A percentile compares a stretch with the other conserved stretches of the same genome.
Conservation (phyloP, 2,888 invertebrate genomes). For the Hemaris fuciformis region DNA sequence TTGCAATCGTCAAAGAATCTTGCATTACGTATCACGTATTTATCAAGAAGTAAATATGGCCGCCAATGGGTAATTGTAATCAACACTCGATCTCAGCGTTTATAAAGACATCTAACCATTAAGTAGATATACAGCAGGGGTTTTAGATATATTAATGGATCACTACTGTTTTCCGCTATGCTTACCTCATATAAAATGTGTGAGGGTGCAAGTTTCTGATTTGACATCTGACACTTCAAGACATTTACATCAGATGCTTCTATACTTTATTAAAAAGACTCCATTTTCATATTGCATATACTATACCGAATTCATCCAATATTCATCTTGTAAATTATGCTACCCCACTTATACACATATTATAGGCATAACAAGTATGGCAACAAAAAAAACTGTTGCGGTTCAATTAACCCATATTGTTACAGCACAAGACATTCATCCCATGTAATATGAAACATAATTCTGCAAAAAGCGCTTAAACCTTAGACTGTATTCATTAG, state of each 20-base stretch:
- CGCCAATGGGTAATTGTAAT: neutral
- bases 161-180: neutral
- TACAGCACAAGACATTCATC: neutral
- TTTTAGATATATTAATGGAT: neutral
- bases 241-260: too few relatives aligned
- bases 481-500: conserved; percentile 53
- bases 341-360: too few relatives aligned
- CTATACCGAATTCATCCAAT: too few relatives aligned
- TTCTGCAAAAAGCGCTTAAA: conserved; percentile 23
- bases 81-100: neutral
- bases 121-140: neutral
- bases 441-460: too few relatives aligned
- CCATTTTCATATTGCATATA: too few relatives aligned
- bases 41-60: neutral
- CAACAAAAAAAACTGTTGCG: neutral
- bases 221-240: too few relatives aligned
- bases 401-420: neutral
- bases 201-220: too few relatives aligned
- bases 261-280: too few relatives aligned
- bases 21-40: neutral
- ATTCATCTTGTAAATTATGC: too few relatives aligned
- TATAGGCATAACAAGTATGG: neutral
- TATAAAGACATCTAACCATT: neutral
- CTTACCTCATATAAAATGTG: too few relatives aligned
- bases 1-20: neutral